Evolutionary conservation across 2,888 invertebrate species (phyloP).

Genomic region (Metellina segmentata): DNA sequence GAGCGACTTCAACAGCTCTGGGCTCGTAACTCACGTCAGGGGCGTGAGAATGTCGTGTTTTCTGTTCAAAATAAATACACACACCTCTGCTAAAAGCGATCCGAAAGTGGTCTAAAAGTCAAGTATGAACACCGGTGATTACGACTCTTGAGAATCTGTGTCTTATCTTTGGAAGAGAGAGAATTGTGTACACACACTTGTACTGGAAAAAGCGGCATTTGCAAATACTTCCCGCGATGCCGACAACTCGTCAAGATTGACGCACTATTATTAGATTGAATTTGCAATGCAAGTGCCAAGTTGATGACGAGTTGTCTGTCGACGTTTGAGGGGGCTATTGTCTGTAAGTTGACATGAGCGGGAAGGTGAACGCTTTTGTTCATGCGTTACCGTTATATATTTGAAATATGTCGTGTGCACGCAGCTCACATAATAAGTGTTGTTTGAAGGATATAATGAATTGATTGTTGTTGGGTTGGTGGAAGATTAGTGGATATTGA

Average conservation of each 20-base stretch:
- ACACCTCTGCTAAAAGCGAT: background rate
- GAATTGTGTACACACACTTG: background rate
- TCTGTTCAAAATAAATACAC: background rate
- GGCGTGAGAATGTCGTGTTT: too few relatives aligned
- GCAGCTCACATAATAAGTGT: too few relatives aligned
- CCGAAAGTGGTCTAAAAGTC: constrained; percentile 39
- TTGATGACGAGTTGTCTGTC: background rate
- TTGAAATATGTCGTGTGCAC: too few relatives aligned
- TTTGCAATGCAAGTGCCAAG: background rate
- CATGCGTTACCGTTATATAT: too few relatives aligned
- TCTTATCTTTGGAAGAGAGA: constrained; percentile 11
- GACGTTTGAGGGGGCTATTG: too few relatives aligned
- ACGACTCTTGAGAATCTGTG: background rate
- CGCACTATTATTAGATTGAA: constrained; percentile 17
- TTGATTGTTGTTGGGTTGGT: too few relatives aligned
- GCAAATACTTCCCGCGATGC: constrained; percentile 4
- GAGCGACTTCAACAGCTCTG: too few relatives aligned
- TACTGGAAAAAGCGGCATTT: background rate
- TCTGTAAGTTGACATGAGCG: too few relatives aligned
- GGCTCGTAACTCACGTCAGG: too few relatives aligned
- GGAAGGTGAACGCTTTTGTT: too few relatives aligned
- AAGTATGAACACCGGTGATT: constrained; percentile 25
- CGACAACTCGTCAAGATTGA: constrained; percentile 27
- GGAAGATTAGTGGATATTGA: too few relatives aligned
- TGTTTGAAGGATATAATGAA: too few relatives aligned